Evolutionary conservation across 1,140 invertebrate species (phyloP), one percentile per base, ranked within the genome.

Genomic region (Phenacoccus solenopsis): DNA sequence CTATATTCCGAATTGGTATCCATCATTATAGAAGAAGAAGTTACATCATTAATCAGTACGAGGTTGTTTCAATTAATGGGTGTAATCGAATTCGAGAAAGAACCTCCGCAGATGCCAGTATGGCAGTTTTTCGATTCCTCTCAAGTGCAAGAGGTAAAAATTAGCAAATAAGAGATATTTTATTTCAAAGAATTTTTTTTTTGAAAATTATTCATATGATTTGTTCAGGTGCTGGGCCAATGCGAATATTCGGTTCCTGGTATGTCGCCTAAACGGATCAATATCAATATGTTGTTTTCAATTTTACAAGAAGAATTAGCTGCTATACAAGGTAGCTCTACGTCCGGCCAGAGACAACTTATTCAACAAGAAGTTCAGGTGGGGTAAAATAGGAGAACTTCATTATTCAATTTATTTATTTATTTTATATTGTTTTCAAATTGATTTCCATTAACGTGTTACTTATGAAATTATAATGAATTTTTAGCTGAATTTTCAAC

Each of bases 301-400:
- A 79, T 86, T 1, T 79, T 89, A 13, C 80, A 82, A 1, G 83
- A 86, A 27, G 88, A 89, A 75, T 75, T 89, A 28, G 77, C 81
- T 1, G 79, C 82, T 0, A 81, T 87, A 0, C 86, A 88, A 75
- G 84, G 81, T 57, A 84, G 82, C 12, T 83, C 86, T 0, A 86
- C 83, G 2, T 80, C 82, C 1, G 59, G 59, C 21, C 59, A 64
- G 25, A 24, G 59, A 21, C 85, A 87, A 74, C 77, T 83, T 0
- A 86, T 87, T 77, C 79, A 84, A 21, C 79, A 84, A 73, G 88
- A 90, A 77, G 82, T 87, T 2, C 59, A 64, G 25, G 59, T 64
- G 25, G 20, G n/a, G 13, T 64, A 64, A 1, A 25, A 16, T 49
- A n/a, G 20, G 20, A 49, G 16, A 7, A 13, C 38, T 10, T 49